Evolutionary conservation across 2,888 invertebrate genomes (phyloP).

Genomic region (Sthenelais limicola): DNA sequence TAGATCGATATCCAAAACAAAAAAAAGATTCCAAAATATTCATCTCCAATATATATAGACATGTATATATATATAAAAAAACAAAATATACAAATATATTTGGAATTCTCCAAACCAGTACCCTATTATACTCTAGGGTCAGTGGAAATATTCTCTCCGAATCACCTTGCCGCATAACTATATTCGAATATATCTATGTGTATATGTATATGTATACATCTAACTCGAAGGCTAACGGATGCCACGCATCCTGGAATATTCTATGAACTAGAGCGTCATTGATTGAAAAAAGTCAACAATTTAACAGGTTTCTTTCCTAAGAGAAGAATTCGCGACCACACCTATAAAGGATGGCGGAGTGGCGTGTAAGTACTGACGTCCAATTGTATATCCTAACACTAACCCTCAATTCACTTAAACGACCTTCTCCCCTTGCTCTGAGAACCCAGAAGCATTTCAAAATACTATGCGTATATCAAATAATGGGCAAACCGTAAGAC

Average conservation of each 20-base stretch:
- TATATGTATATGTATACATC: neutral
- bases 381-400: constrained; percentile 6
- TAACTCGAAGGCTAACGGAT: constrained; percentile 4
- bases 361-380: neutral
- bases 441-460: neutral
- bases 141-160: constrained; percentile 17
- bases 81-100: constrained; percentile 41
- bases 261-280: neutral
- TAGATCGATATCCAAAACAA: constrained; percentile 33
- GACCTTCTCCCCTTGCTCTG: constrained; percentile 1
- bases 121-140: constrained; percentile 31
- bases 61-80: constrained; percentile 35
- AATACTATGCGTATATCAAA: constrained; percentile 38
- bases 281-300: no score
- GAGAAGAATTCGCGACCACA: neutral
- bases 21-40: constrained; percentile 34
- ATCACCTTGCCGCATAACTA: no score
- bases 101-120: constrained; percentile 37
- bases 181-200: neutral
- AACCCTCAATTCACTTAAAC: no score
- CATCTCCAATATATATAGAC: constrained; percentile 26
- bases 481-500: constrained; percentile 21
- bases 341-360: no score
- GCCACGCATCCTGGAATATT: constrained; percentile 1
- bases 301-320: neutral